Conservation (phyloP, 2,797 vertebrate genomes). For the Sebastes vulpes region DNA sequence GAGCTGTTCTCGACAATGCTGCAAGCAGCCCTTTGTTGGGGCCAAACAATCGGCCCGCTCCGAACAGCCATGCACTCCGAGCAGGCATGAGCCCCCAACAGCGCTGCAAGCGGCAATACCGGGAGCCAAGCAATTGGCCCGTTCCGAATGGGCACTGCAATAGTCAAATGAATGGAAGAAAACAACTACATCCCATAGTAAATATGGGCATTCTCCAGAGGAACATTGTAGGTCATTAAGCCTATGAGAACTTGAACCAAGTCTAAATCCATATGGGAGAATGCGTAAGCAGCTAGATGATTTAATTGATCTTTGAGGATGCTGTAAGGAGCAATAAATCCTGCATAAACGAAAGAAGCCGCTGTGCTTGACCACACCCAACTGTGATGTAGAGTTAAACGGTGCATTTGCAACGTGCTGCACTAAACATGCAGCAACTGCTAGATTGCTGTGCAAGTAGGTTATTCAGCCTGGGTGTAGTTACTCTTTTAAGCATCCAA, state of each 20-base stretch:
- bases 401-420: not conserved
- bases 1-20: no score
- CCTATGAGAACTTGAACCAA: slow-evolving; percentile 11
- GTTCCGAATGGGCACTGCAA: no score
- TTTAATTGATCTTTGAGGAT: slow-evolving; percentile 2
- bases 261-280: not conserved
- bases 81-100: no score
- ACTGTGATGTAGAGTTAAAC: not conserved
- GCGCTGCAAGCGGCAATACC: no score
- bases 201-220: not conserved
- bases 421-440: not conserved
- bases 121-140: no score
- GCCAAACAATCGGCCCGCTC: no score
- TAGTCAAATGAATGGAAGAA: not conserved
- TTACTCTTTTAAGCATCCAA: not conserved
- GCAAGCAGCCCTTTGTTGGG: no score
- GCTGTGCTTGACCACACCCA: not conserved
- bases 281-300: not conserved
- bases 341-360: not conserved
- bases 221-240: slow-evolving; percentile 6
- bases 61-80: no score
- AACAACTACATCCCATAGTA: not conserved
- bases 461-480: not conserved
- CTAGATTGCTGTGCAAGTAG: not conserved
- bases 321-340: not conserved